These are phyloP conservation scores for Blastobasis lacticolella DNA, from an alignment of 2,888 invertebrate species.

Conservation along the genomic window DNA sequence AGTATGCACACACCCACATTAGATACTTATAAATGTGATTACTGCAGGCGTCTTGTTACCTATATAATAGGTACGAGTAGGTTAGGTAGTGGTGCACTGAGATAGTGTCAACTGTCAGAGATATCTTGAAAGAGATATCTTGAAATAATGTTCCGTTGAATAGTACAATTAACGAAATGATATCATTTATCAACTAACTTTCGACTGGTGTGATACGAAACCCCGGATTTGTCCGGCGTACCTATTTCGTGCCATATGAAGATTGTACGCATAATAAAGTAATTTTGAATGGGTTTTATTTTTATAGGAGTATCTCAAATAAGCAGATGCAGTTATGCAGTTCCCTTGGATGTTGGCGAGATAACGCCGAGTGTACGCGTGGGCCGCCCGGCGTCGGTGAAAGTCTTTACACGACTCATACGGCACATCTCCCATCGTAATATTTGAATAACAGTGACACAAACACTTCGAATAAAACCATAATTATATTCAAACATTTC, in stretches of 20 bases:
- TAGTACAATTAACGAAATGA: constrained; percentile 31
- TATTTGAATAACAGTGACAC: constrained; percentile 13
- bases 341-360: constrained; percentile 1
- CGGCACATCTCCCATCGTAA: constrained; percentile 10
- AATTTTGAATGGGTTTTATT: too few species aligned
- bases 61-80: background rate
- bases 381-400: constrained; percentile 24
- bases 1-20: too few species aligned
- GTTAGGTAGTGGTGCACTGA: constrained; percentile 1
- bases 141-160: constrained; percentile 31
- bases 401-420: constrained; percentile 18
- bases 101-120: constrained; percentile 26
- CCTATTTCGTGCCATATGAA: too few species aligned
- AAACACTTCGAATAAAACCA: constrained; percentile 10
- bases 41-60: background rate
- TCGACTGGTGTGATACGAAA: constrained; percentile 14
- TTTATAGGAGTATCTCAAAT: too few species aligned
- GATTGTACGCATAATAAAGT: too few species aligned
- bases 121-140: constrained; percentile 34
- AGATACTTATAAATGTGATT: background rate
- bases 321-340: too few species aligned
- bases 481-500: constrained; percentile 15
- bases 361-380: constrained; percentile 12
- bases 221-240: too few species aligned
- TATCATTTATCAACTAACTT: constrained; percentile 33